Evolutionary conservation across 1,140 invertebrate species (phyloP).

Genomic region (Drosophila lacertosa): DNA sequence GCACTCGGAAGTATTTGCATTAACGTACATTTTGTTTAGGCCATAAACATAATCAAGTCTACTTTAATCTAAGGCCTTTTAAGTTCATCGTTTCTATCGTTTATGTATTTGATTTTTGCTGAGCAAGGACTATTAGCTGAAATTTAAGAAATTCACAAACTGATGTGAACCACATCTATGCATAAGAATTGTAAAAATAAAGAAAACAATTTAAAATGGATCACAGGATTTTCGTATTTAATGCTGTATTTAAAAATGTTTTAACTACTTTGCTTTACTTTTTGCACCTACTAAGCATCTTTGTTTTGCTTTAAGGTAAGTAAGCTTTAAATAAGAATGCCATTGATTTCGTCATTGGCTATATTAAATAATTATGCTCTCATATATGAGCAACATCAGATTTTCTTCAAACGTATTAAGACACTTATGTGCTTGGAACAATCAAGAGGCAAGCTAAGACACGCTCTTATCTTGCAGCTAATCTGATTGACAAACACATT

Average conservation of each 20-base stretch:
- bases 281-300: too few species aligned
- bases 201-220: constrained; percentile 55
- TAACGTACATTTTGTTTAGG: constrained; percentile 34
- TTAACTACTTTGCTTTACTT: too few species aligned
- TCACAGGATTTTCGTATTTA: neutral
- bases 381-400: too few species aligned
- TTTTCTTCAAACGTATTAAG: too few species aligned
- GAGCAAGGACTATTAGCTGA: constrained; percentile 78
- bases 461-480: constrained; percentile 5
- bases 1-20: constrained; percentile 6
- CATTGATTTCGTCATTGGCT: too few species aligned
- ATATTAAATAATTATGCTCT: too few species aligned
- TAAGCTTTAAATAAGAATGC: too few species aligned
- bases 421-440: too few species aligned
- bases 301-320: too few species aligned
- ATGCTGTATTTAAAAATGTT: too few species aligned
- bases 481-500: constrained; percentile 12
- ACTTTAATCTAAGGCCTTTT: constrained; percentile 27
- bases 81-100: constrained; percentile 26
- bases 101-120: constrained; percentile 31
- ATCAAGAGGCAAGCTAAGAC: neutral
- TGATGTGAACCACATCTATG: constrained; percentile 56
- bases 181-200: constrained; percentile 68
- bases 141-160: constrained; percentile 55
- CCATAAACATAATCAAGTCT: constrained; percentile 38